Base-by-base conservation (phyloP, 2,113 vertebrate genomes). In the Poeciliopsis turrubarensis region DNA sequence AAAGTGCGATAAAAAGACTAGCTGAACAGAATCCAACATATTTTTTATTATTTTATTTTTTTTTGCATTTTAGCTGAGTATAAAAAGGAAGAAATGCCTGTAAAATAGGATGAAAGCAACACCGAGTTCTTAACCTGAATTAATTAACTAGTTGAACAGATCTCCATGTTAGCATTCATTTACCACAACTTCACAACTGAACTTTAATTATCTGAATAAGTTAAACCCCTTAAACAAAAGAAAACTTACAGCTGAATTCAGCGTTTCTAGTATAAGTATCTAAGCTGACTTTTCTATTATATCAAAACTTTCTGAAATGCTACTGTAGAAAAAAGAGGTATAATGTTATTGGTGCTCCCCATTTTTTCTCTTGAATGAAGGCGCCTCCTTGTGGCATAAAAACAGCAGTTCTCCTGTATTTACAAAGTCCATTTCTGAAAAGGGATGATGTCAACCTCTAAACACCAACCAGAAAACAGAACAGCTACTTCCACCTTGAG, bases 261-360 rank as follows among this genome's bases (percentile, higher is more conserved):
- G 54, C 82, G 72, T 57, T 70, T 70, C 88, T 92, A 87, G 73
- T 89, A 88, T 92, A 89, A 89, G 86, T 92, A 93, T 89, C 86
- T 90, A 90, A 90, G 69, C 91, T 89, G 82, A 91, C 76, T 91
- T 86, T 83, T 86, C 77, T 88, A 88, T 88, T 74, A 90, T 93
- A 92, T 93, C 89, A 93, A 93, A 94, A 92, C 85, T 86, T 87
- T 90, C 82, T 93, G 86, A 95, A 95, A 94, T 92, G 90, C 87
- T 92, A 92, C 86, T 92, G 84, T 95, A 94, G 86, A 95, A 95
- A 93, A 95, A 94, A 92, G 94, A 95, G 94, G 93, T 95, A 95
- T 90, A 91, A 89, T 91, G 91, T 93, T 93, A 90, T 89, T 82
- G 86, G 91, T 89, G 90, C 88, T 91, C 81, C 85, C 83, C 89